These are phyloP conservation scores for Anas georgica DNA, from an alignment of 2,797 vertebrate species.

Conservation along the genomic window DNA sequence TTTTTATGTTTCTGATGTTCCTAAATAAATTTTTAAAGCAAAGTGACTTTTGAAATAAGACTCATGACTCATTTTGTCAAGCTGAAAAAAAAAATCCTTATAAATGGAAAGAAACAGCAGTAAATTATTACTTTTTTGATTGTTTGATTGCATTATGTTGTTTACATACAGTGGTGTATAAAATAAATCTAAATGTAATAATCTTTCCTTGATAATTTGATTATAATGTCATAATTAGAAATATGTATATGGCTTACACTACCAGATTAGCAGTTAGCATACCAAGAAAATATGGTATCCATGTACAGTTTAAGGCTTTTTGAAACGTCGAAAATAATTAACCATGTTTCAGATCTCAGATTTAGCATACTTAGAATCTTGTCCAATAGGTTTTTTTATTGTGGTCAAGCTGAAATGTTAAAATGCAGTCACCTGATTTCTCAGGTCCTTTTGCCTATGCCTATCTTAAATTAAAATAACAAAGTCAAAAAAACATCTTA, in stretches of 20 bases:
- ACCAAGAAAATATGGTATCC: neutral
- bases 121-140: constrained; percentile 51
- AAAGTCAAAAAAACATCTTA: neutral
- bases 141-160: constrained; percentile 34
- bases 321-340: neutral
- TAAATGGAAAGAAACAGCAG: constrained; percentile 59
- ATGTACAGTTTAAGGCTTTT: neutral
- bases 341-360: neutral
- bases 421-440: neutral
- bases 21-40: neutral
- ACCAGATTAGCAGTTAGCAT: neutral
- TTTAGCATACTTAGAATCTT: neutral
- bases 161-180: constrained; percentile 5
- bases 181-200: constrained; percentile 20
- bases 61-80: constrained; percentile 36
- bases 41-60: constrained; percentile 9
- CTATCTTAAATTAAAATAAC: neutral
- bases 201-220: neutral
- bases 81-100: constrained; percentile 59
- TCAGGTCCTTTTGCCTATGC: neutral
- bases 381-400: neutral
- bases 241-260: neutral
- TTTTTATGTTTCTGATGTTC: neutral
- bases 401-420: neutral
- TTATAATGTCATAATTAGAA: neutral